A percentile compares a stretch with the other conserved stretches of the same genome.
These are phyloP conservation scores for Parotocinclus haroldoi DNA, from an alignment of 2,797 vertebrate species.

Conservation along the genomic window DNA sequence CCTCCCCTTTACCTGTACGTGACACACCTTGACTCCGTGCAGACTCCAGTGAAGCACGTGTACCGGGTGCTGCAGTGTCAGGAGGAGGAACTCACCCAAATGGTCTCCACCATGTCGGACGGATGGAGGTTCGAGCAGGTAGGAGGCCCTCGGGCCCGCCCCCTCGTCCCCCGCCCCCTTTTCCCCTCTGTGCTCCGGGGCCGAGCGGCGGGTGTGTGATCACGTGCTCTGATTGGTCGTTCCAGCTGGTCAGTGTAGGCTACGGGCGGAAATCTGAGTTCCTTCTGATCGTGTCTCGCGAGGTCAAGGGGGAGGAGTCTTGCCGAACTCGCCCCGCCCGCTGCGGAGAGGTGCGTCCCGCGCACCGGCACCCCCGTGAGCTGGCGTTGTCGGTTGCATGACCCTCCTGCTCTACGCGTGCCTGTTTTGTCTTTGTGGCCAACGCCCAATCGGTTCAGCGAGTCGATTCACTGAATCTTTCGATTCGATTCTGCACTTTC, in stretches of 20 bases:
- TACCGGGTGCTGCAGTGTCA: conserved; percentile 97
- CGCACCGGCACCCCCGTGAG: conserved; percentile 43
- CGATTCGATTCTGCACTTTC: too few species aligned
- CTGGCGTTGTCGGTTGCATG: conserved; percentile 78
- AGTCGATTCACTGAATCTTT: not conserved
- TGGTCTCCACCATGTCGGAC: conserved; percentile 89
- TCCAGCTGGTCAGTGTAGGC: conserved; percentile 95
- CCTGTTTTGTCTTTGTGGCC: not conserved
- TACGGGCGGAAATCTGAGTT: conserved; percentile 93
- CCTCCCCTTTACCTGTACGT: too few species aligned
- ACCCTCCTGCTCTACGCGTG: conserved; percentile 10
- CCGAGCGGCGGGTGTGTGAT: conserved; percentile 25
- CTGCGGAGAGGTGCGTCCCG: conserved; percentile 90
- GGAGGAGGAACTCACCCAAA: conserved; percentile 85
- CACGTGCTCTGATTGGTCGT: conserved; percentile 87
- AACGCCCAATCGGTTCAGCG: not conserved
- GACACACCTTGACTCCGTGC: conserved; percentile 1
- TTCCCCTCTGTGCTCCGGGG: conserved; percentile 16
- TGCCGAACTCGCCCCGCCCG: conserved; percentile 79
- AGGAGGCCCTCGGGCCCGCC: conserved; percentile 2
- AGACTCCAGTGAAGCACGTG: conserved; percentile 94
- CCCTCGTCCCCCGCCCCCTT: too few species aligned
- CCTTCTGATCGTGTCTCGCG: conserved; percentile 95
- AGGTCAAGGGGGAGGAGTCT: conserved; percentile 90
- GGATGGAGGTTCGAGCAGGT: conserved; percentile 91